These are phyloP conservation scores for Microplitis manilae DNA, from an alignment of 2,888 invertebrate genomes.

Conservation along the genomic window DNA sequence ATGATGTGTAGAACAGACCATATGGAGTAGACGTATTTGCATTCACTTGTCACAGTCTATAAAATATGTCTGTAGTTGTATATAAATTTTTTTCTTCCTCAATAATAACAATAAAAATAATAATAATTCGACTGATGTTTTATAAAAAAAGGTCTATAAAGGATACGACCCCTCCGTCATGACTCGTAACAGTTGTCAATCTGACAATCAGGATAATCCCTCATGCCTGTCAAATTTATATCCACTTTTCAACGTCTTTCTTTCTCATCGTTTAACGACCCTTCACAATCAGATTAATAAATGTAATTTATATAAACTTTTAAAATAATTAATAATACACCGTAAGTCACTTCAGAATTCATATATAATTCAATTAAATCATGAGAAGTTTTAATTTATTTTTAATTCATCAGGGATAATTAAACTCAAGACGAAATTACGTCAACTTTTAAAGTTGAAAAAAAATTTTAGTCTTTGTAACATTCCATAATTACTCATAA, in stretches of 20 bases:
- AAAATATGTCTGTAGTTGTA: constrained; percentile 13
- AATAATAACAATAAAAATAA: not conserved
- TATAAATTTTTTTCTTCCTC: constrained; percentile 30
- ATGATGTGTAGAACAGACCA: too few species aligned
- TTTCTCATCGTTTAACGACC: not conserved
- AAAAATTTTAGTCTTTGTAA: not conserved
- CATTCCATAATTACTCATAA: not conserved
- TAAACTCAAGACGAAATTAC: not conserved
- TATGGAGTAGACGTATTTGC: too few species aligned
- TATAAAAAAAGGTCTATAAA: constrained; percentile 1
- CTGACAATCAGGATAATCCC: constrained; percentile 44
- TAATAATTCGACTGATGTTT: not conserved
- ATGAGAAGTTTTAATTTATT: not conserved
- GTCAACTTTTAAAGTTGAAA: not conserved
- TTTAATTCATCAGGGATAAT: not conserved
- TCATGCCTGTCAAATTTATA: constrained; percentile 36
- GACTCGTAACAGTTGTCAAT: constrained; percentile 45
- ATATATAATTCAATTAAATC: not conserved
- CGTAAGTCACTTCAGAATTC: not conserved
- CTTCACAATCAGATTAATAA: constrained; percentile 2
- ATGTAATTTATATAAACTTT: not conserved
- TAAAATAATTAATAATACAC: not conserved
- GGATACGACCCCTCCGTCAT: constrained; percentile 10
- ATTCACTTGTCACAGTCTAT: not conserved
- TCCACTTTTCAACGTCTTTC: constrained; percentile 30